phyloP scores from a whole-genome alignment of 37 sponge, comb jelly and placozoan genomes.

The Crambe crambe region DNA sequence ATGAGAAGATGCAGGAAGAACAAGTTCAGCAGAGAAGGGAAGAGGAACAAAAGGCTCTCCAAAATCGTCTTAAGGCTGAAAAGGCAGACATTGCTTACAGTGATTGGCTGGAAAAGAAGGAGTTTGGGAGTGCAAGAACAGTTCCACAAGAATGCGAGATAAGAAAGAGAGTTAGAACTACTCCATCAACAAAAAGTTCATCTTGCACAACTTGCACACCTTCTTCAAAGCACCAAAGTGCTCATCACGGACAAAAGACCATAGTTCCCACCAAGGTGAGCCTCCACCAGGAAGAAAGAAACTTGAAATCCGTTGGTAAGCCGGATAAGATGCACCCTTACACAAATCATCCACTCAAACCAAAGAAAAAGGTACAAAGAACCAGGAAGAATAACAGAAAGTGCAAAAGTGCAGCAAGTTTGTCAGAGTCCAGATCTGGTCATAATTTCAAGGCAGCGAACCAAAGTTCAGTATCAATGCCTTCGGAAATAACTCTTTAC shows the following conservation, averaged over 20 bases:
- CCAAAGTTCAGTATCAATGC: not conserved
- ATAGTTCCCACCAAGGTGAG: conserved; percentile 2
- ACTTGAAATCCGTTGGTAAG: conserved; percentile 41
- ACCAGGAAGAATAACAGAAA: not conserved
- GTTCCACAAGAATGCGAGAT: conserved; percentile 10
- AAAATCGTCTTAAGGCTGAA: conserved; percentile 28
- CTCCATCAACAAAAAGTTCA: not conserved
- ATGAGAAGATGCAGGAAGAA: conserved; percentile 14
- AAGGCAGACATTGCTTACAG: conserved; percentile 37
- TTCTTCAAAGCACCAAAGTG: not conserved
- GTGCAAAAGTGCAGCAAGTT: not conserved
- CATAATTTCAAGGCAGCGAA: not conserved
- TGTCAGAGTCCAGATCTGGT: not conserved
- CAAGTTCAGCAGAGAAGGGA: not conserved
- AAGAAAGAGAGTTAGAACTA: not conserved
- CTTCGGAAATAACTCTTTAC: not conserved
- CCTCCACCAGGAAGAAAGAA: conserved; percentile 11
- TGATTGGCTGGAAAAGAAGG: conserved; percentile 40
- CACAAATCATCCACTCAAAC: conserved; percentile 49
- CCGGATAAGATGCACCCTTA: conserved; percentile 76
- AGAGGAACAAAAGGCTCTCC: not conserved
- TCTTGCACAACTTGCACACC: conserved; percentile 1
- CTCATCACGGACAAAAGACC: not conserved
- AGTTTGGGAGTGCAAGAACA: not conserved
- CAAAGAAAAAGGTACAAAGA: not conserved